Evolutionary conservation across 2,797 vertebrate species (phyloP), one percentile per base, ranked within the genome.

Genomic region (Pipistrellus nathusii): DNA sequence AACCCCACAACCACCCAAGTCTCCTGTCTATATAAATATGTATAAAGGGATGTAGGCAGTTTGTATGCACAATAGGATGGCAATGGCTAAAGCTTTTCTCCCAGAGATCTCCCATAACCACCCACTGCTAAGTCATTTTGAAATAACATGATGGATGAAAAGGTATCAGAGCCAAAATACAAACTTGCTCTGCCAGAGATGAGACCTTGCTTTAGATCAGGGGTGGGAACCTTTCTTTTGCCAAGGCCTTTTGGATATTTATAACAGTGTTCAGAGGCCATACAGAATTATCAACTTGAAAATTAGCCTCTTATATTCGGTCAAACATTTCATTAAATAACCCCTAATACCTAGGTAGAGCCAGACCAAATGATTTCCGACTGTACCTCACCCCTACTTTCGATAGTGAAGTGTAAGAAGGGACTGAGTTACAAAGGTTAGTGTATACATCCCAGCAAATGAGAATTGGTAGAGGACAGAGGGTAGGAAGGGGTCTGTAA

Each of bases 1-100:
- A 46, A n/a, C n/a, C 9, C 46, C 46, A 59, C 10, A 27, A 96
- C 85, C 81, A 82, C 30, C 86, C 94, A 91, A 97, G 15, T 41
- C 93, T 97, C 27, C 88, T 95, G 91, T 30, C 89, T 95, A 80
- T 86, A 97, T 98, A 98, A 98, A 98, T 98, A 98, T 96, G 95
- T 96, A 96, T 97, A 82, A 72, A 90, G 21, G 12, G 8, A 85
- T 95, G 89, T 35, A 96, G 96, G 80, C 55, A 98, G 71, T 97
- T 97, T 97, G 92, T 96, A 96, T 96, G 89, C 94, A 96, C 96
- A 96, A 97, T 95, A 96, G 55, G 55, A 94, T 86, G 38, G 71
- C 95, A 95, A 97, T 94, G 93, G 97, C 92, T 69, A 89, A 86
- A 96, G 76, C 51, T 95, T 95, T 96, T 97, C 89, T 96, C 93